These are phyloP conservation scores for Peromyscus leucopus DNA, from an alignment of 2,113 vertebrate species.

Conservation along the genomic window DNA sequence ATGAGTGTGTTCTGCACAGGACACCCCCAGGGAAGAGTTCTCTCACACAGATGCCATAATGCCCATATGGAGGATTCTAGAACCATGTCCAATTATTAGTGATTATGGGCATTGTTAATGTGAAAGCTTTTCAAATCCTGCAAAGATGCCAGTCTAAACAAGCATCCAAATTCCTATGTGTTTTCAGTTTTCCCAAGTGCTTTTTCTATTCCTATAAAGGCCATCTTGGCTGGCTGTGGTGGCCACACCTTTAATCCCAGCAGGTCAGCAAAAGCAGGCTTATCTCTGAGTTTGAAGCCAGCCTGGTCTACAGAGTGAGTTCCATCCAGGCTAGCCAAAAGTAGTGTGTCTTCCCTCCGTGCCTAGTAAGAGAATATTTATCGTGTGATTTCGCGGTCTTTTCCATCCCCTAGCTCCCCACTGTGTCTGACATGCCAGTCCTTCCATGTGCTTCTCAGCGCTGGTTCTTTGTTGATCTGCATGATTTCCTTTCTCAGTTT, in stretches of 20 bases:
- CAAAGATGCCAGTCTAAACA: background rate
- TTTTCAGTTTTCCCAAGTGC: conserved; percentile 1
- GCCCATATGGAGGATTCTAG: background rate
- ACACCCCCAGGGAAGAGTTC: background rate
- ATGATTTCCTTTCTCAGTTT: background rate
- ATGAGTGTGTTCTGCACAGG: background rate
- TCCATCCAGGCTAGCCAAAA: background rate
- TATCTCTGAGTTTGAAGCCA: background rate
- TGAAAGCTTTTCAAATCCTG: background rate
- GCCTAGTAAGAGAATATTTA: background rate
- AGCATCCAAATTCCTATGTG: background rate
- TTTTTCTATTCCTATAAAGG: background rate
- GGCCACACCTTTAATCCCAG: background rate
- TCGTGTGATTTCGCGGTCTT: background rate
- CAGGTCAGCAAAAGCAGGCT: background rate
- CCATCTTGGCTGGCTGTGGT: background rate
- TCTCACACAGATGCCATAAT: background rate
- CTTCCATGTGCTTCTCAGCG: background rate
- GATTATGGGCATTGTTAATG: background rate
- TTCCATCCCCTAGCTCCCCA: background rate
- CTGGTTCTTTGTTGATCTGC: background rate
- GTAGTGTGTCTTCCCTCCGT: background rate
- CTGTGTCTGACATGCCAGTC: too few species aligned
- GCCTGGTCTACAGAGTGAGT: background rate
- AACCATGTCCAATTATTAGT: background rate